Conservation (phyloP, 1,140 invertebrate genomes). For the Pseudachorutes palmiensis region DNA sequence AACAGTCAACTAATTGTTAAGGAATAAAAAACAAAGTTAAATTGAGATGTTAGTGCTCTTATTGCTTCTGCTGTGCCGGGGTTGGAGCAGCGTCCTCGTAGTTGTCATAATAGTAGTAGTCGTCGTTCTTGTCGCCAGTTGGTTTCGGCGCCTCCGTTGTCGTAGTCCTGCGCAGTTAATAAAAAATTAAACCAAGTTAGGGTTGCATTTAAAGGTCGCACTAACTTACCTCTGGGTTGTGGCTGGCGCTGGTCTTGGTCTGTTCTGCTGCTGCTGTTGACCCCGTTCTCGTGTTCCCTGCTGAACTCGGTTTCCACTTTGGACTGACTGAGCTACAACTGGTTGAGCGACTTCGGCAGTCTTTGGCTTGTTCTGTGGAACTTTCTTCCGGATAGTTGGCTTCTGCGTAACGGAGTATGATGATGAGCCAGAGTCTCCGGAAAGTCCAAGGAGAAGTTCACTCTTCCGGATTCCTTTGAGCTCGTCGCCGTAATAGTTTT, state of each 20-base stretch:
- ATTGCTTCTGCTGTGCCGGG: conserved; percentile 15
- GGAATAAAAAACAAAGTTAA: conserved; percentile 11
- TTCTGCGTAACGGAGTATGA: conserved; percentile 29
- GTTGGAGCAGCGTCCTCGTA: conserved; percentile 25
- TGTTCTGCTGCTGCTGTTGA: too few relatives aligned
- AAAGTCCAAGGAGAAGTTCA: conserved; percentile 70
- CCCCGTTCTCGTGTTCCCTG: conserved; percentile 20
- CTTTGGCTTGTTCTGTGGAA: conserved; percentile 9
- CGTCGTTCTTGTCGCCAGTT: conserved; percentile 15
- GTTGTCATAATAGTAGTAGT: conserved; percentile 34
- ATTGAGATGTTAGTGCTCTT: conserved; percentile 1
- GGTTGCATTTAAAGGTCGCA: neutral
- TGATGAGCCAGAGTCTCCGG: conserved; percentile 47
- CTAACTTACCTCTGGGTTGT: conserved; percentile 11
- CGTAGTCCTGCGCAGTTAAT: conserved; percentile 13
- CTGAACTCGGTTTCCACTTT: conserved; percentile 8
- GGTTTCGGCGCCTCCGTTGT: conserved; percentile 15
- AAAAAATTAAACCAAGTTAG: neutral
- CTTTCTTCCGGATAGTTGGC: conserved; percentile 31
- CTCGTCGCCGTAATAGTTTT: conserved; percentile 87
- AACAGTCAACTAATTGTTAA: conserved; percentile 4
- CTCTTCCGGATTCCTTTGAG: conserved; percentile 86
- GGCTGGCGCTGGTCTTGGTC: neutral
- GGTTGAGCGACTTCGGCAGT: neutral
- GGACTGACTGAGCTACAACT: neutral